phyloP scores from a whole-genome alignment of 2,797 vertebrate species.

The Urocyon cinereoargenteus region DNA sequence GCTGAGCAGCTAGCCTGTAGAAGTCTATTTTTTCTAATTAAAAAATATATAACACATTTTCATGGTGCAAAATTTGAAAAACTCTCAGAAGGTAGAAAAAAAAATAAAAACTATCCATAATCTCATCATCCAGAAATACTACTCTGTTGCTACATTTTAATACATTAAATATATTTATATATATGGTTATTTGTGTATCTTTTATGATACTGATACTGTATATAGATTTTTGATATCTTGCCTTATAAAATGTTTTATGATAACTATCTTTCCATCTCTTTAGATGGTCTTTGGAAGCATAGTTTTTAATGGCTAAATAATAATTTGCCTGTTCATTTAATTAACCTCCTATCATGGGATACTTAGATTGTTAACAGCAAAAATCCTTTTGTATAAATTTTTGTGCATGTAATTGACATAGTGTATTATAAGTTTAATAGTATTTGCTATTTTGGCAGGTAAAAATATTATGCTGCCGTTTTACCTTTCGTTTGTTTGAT shows the following conservation, averaged over 20 bases:
- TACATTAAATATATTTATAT: neutral
- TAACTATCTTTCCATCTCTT: neutral
- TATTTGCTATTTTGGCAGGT: neutral
- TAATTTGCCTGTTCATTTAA: neutral
- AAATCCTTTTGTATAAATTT: neutral
- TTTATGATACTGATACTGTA: neutral
- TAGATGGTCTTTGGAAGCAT: neutral
- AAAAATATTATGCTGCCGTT: slow-evolving; percentile 13
- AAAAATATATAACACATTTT: slow-evolving; percentile 3
- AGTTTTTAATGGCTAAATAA: neutral
- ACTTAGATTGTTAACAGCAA: slow-evolving; percentile 16
- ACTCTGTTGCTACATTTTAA: neutral
- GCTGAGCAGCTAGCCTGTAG: neutral
- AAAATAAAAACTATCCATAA: neutral
- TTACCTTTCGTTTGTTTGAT: slow-evolving; percentile 37
- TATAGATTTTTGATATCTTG: neutral
- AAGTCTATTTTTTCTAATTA: slow-evolving; percentile 38
- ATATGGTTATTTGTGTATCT: neutral
- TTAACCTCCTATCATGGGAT: neutral
- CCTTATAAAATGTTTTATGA: slow-evolving; percentile 18
- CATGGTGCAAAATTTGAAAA: neutral
- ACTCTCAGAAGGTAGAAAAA: neutral
- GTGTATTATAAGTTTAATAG: neutral
- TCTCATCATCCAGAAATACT: neutral
- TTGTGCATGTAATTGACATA: neutral